These are phyloP conservation scores for Candidula unifasciata DNA, from an alignment of 2,888 invertebrate species.

Conservation along the genomic window DNA sequence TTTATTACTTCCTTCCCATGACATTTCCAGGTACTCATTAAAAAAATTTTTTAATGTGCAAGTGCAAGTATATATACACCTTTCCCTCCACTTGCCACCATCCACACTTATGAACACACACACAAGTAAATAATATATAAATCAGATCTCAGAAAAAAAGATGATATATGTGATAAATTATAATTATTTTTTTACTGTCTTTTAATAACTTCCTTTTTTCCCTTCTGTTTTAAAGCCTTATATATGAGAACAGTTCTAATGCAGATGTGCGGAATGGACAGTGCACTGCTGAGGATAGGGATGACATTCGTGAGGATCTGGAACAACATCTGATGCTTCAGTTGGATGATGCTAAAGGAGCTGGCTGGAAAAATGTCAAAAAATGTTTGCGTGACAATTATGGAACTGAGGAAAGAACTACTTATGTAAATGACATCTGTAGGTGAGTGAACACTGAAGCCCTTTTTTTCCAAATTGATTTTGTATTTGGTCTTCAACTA, in stretches of 20 bases:
- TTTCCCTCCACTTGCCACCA: no score
- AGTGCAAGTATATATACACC: no score
- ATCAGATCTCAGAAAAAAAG: no score
- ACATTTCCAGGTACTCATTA: no score
- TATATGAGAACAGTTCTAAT: background rate
- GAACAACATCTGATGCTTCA: constrained; percentile 3
- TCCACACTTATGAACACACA: no score
- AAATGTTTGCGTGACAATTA: constrained; percentile 25
- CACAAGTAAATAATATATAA: no score
- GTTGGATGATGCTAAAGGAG: constrained; percentile 4
- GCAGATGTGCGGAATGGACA: background rate
- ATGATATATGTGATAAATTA: no score
- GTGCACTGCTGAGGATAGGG: constrained; percentile 12
- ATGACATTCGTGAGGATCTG: constrained; percentile 31
- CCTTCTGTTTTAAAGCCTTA: constrained; percentile 9
- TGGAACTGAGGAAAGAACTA: constrained; percentile 11
- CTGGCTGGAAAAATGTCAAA: constrained; percentile 21
- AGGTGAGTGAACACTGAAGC: background rate
- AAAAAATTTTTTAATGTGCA: no score
- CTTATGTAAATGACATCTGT: constrained; percentile 28
- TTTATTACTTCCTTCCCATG: no score
- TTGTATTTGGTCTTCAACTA: background rate
- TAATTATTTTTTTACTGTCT: no score
- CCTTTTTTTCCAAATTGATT: background rate
- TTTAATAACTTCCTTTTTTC: no score